Evolutionary conservation across 2,888 invertebrate species (phyloP).

Genomic region (Chironomus tentans): DNA sequence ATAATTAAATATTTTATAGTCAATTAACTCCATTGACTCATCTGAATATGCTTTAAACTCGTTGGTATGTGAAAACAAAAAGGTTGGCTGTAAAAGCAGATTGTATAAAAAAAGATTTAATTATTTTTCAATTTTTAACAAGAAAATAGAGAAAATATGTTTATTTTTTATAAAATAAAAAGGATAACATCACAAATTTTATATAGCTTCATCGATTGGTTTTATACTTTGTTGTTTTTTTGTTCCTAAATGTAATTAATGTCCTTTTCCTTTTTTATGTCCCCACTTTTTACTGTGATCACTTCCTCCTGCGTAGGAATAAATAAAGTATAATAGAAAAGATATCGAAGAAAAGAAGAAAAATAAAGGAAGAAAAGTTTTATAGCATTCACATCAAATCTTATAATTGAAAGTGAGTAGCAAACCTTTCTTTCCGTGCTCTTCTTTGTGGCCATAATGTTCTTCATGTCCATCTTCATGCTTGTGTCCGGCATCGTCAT

Average conservation of each 20-base stretch:
- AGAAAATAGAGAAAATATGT: neutral
- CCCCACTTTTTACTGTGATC: conserved; percentile 73
- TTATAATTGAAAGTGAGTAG: neutral
- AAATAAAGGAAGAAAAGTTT: conserved; percentile 33
- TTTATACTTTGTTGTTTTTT: neutral
- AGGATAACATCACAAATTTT: neutral
- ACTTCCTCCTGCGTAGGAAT: conserved; percentile 44
- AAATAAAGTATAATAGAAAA: neutral
- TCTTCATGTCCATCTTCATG: conserved; percentile 66
- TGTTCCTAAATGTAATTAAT: neutral
- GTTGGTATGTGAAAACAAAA: no score
- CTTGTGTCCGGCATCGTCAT: conserved; percentile 72
- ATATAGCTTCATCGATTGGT: neutral
- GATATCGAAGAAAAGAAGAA: neutral
- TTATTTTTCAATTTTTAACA: neutral
- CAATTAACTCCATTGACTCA: no score
- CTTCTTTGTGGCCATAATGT: conserved; percentile 63
- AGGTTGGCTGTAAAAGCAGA: no score
- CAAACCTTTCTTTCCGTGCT: conserved; percentile 62
- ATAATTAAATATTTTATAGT: no score
- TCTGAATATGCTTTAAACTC: no score
- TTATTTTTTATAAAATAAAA: neutral
- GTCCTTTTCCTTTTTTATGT: conserved; percentile 46
- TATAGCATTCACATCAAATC: neutral
- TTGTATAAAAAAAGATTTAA: no score